Base-by-base conservation (phyloP, 2,888 invertebrate species). In the Zonitis immaculata region DNA sequence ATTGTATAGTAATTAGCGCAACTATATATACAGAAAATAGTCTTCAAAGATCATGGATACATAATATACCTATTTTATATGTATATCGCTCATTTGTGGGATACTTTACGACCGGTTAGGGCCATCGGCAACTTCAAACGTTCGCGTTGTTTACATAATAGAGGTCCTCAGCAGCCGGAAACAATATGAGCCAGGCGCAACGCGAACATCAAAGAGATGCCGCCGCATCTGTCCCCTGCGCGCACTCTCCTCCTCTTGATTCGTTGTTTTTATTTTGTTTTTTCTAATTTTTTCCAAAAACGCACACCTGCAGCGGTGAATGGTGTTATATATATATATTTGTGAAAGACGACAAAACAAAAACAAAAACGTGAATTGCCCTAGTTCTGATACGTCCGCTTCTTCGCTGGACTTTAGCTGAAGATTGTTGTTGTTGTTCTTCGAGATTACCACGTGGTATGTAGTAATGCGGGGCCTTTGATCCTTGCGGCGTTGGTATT, bases 131-230 rank as follows among this genome's bases (percentile, higher is more conserved):
- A 82, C 78, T 80, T 82, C 81, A 83, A 82, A 82, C 78, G 77
- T 69, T 76, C 78, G 77, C 79, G 80, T 80, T 82, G 83, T 83
- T 83, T 83, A 82, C 83, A 82, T 82, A 82, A 83, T 82, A 81
- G 81, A 80, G 82, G 82, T 81, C 82, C 81, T 79, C 80, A 76
- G 80, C 81, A 81, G 75, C 76, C 76, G 76, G 76, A 76, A 76
- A 76, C 75, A 76, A 75, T 76, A 74, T 72, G 74, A 75, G 72
- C 72, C 73, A 69, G 71, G 71, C 73, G 72, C 70, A 68, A 67
- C 66, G 71, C 68, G 64, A 65, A 75, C 73, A 68, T 76, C 75
- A 76, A 76, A 76, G 73, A 56, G 61, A 59, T 51, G 68, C 75
- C 74, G 75, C 71, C 69, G 69, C 70, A 69, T 70, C 55, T 58